A percentile compares a stretch with the other conserved stretches of the same genome.
phyloP scores from a whole-genome alignment of 1,140 invertebrate genomes.

The Archivesica marissinica region DNA sequence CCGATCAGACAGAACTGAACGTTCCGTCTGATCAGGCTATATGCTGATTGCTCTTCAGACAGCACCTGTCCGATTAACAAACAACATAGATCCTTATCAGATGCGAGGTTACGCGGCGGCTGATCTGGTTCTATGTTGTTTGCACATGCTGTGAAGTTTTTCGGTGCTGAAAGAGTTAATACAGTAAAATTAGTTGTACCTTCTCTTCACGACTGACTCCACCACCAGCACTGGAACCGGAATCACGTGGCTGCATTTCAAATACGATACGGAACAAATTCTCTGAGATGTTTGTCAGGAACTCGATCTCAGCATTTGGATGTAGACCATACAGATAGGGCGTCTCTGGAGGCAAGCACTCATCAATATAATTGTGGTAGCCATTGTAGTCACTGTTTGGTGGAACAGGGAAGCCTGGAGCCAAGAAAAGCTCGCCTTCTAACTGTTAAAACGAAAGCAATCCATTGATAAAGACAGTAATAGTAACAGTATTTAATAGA shows the following conservation, averaged over 20 bases:
- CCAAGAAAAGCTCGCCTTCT: slow-evolving; percentile 95
- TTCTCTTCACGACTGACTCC: slow-evolving; percentile 96
- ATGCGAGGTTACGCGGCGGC: too few species aligned
- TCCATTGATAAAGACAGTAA: too few species aligned
- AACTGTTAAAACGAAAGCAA: slow-evolving; percentile 88
- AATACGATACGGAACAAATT: slow-evolving; percentile 97
- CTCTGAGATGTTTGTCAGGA: slow-evolving; percentile 95
- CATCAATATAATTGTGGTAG: slow-evolving; percentile 97
- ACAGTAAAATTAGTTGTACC: too few species aligned
- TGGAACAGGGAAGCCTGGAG: slow-evolving; percentile 94
- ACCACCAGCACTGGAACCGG: slow-evolving; percentile 91
- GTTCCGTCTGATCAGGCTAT: too few species aligned
- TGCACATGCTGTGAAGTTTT: too few species aligned
- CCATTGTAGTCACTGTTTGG: slow-evolving; percentile 96
- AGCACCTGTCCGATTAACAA: too few species aligned
- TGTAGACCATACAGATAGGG: slow-evolving; percentile 97
- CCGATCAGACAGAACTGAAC: too few species aligned
- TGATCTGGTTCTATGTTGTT: too few species aligned
- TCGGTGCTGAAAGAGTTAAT: too few species aligned
- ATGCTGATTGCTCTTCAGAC: too few species aligned
- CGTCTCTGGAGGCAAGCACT: slow-evolving; percentile 94
- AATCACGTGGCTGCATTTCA: slow-evolving; percentile 97
- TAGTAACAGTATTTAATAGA: too few species aligned
- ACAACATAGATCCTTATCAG: too few species aligned
- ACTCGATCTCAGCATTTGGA: slow-evolving; percentile 98